phyloP scores from a whole-genome alignment of 2,113 vertebrate genomes.

The Xiphias gladius region DNA sequence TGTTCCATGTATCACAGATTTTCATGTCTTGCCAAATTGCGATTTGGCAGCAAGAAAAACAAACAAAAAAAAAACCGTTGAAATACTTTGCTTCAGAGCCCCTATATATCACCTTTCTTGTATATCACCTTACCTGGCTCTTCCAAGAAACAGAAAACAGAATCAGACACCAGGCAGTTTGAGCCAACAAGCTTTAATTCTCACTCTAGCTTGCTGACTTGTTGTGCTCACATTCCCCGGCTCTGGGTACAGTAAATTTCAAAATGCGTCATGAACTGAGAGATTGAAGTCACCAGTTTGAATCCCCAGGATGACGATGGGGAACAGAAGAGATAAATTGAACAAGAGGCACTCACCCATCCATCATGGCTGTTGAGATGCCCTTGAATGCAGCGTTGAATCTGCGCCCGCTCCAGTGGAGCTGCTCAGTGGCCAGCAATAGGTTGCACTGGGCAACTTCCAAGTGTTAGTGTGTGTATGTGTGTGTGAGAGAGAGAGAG shows the following conservation, averaged over 20 bases:
- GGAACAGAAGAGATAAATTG: conserved; percentile 58
- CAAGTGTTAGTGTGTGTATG: conserved; percentile 20
- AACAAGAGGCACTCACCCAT: conserved; percentile 52
- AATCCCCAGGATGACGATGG: conserved; percentile 19
- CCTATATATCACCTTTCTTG: neutral
- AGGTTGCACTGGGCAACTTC: conserved; percentile 55
- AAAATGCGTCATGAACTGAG: conserved; percentile 16
- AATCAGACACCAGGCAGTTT: neutral
- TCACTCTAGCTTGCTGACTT: neutral
- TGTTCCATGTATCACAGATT: conserved; percentile 6
- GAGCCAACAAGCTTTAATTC: conserved; percentile 20
- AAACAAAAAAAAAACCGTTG: neutral
- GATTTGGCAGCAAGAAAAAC: neutral
- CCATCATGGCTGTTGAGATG: conserved; percentile 63
- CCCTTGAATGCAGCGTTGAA: conserved; percentile 68
- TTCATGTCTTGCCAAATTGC: conserved; percentile 23
- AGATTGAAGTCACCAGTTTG: conserved; percentile 56
- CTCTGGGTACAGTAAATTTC: conserved; percentile 18
- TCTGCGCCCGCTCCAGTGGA: conserved; percentile 67
- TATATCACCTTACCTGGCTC: neutral
- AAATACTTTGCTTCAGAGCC: neutral
- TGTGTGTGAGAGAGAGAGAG: neutral
- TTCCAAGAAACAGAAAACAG: neutral
- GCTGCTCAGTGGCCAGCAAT: conserved; percentile 58
- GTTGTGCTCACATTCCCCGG: neutral